These are phyloP conservation scores for Clarias gariepinus DNA, from an alignment of 2,113 vertebrate species.

Conservation along the genomic window DNA sequence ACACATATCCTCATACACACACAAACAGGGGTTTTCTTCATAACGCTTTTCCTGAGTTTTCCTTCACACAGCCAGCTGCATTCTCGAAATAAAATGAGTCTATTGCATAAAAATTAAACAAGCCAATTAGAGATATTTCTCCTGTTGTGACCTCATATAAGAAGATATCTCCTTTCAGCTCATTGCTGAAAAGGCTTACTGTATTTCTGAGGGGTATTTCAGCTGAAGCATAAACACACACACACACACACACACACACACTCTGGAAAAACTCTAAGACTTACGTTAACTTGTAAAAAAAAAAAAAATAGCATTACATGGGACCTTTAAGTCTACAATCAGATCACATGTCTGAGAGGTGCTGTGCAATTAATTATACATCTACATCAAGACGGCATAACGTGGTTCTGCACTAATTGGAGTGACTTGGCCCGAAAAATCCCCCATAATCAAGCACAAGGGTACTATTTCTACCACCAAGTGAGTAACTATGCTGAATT, in stretches of 20 bases:
- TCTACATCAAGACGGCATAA: background rate
- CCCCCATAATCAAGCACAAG: background rate
- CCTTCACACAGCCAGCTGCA: background rate
- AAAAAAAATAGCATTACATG: background rate
- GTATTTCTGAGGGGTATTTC: too few species aligned
- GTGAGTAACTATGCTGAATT: background rate
- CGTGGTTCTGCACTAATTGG: background rate
- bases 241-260: too few species aligned
- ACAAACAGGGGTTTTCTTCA: conserved; percentile 23
- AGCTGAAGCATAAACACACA: too few species aligned
- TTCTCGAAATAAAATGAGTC: background rate
- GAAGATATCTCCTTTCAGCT: too few species aligned
- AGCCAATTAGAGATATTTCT: too few species aligned
- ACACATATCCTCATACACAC: conserved; percentile 19
- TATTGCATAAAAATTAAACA: too few species aligned
- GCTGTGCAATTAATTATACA: background rate
- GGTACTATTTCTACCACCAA: background rate
- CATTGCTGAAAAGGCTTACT: too few species aligned
- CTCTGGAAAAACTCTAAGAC: too few species aligned
- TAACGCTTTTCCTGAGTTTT: conserved; percentile 28
- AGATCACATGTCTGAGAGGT: background rate
- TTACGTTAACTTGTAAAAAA: too few species aligned
- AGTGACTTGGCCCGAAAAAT: too few species aligned
- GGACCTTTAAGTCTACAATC: background rate
- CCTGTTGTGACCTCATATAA: too few species aligned